Conservation (phyloP, 2,113 vertebrate genomes). For the Hipposideros armiger region DNA sequence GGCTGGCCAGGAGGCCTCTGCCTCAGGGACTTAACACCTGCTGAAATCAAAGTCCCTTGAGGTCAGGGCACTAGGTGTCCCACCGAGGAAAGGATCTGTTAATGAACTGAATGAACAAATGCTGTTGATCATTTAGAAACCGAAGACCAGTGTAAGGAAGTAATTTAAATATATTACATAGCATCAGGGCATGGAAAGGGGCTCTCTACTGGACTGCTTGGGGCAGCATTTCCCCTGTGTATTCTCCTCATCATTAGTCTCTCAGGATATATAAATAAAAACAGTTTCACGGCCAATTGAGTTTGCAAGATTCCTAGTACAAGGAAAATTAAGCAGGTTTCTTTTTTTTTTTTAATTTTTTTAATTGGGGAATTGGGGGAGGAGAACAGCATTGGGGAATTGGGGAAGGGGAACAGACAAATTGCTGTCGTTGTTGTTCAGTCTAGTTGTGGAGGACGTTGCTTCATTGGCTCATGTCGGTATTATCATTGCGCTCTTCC, state of each 20-base stretch:
- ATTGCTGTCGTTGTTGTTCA: too few species aligned
- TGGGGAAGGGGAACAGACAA: too few species aligned
- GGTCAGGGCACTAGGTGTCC: not conserved
- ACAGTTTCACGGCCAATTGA: not conserved
- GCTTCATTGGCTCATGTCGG: too few species aligned
- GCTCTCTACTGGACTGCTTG: fast-evolving
- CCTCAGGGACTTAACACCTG: not conserved
- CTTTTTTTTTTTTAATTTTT: too few species aligned
- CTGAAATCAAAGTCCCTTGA: not conserved
- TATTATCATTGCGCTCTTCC: too few species aligned
- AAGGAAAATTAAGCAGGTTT: not conserved
- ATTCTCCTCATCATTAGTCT: not conserved
- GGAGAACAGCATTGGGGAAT: too few species aligned
- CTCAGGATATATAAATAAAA: not conserved
- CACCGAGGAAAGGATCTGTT: not conserved
- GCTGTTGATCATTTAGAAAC: not conserved
- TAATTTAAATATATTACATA: not conserved
- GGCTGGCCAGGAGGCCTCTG: not conserved
- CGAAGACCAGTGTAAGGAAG: not conserved
- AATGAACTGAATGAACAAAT: not conserved
- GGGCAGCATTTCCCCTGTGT: not conserved
- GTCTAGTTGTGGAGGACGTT: too few species aligned
- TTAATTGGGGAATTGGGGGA: too few species aligned
- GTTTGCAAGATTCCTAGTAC: not conserved
- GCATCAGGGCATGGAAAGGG: not conserved